Evolutionary conservation across 2,888 invertebrate genomes (phyloP), one percentile per base, ranked within the genome.

Genomic region (Hoplodrina blanda): DNA sequence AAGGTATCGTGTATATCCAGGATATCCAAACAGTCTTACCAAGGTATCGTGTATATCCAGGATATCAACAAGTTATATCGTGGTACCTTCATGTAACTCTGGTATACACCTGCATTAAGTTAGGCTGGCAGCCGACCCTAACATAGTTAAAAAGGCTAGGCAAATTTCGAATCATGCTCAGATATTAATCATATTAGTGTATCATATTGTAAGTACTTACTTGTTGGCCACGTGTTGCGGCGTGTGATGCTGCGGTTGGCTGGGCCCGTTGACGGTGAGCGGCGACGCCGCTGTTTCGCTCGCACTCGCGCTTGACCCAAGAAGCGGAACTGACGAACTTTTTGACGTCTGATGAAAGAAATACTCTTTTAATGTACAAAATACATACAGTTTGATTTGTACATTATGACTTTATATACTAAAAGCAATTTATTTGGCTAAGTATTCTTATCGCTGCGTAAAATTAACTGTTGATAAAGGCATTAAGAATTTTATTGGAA

Each of bases 171-270:
- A 37, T 37, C 37, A 37, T 8, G 37, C 37, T 37, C 4, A 30
- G 33, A 7, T 33, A 6, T 6, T 33, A 33, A 33, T 33, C 6
- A 7, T 33, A 5, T 33, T 33, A 7, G 7, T 7, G 30, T 4
- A 5, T 30, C 3, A 6, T 37, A 37, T 37, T 10, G 13, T 41
- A 4, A 6, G 13, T 54, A 83, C 91, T 81, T 5, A 95, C 95
- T 94, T 94, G 87, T 95, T 94, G 80, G 92, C 90, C 69, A 88
- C 89, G 82, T 95, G 94, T 76, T 92, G 92, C 86, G 94, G 93
- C 86, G 91, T 87, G 89, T 87, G 91, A 74, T 88, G 92, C 73
- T 83, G 85, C 69, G 85, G 88, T 67, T 85, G 90, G 85, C 90
- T 85, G 78, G 93, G 94, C 10, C 95, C 92, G 89, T 96, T 94